phyloP scores from a whole-genome alignment of 2,888 invertebrate species.

The Prenolepis imparis region DNA sequence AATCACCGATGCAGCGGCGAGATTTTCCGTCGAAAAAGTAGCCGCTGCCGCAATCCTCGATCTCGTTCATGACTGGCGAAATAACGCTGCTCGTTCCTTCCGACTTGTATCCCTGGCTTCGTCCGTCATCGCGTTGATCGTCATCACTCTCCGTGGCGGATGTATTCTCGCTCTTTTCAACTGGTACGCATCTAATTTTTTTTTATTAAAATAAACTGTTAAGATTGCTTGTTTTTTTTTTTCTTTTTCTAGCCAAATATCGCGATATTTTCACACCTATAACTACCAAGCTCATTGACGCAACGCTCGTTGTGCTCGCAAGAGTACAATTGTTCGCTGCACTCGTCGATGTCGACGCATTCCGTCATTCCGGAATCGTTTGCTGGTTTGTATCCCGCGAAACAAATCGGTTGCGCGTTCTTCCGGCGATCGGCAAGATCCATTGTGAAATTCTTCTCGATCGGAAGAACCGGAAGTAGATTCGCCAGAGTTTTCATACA shows the following conservation, averaged over 20 bases:
- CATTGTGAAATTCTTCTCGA: not conserved
- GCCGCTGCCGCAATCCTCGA: conserved; percentile 55
- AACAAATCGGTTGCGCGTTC: conserved; percentile 83
- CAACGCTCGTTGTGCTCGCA: conserved; percentile 80
- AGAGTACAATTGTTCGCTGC: conserved; percentile 87
- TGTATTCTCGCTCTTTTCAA: not conserved
- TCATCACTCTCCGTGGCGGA: conserved; percentile 10
- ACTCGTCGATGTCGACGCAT: conserved; percentile 91
- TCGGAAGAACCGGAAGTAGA: not conserved
- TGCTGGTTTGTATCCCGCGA: conserved; percentile 88
- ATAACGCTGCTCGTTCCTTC: conserved; percentile 4
- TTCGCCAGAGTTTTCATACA: conserved; percentile 60
- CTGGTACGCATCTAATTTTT: conserved; percentile 61
- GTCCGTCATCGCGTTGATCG: conserved; percentile 20
- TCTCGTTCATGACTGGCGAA: conserved; percentile 42
- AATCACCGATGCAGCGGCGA: conserved; percentile 63
- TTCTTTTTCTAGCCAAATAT: not conserved
- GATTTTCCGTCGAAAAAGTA: conserved; percentile 59
- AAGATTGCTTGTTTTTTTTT: not conserved
- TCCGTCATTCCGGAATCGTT: conserved; percentile 87
- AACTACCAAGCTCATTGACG: conserved; percentile 86
- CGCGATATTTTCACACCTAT: conserved; percentile 79
- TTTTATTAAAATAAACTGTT: not conserved
- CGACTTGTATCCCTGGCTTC: conserved; percentile 84
- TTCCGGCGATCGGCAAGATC: not conserved